Evolutionary conservation across 1,140 invertebrate species (phyloP), one percentile per base, ranked within the genome.

Genomic region (Trialeurodes vaporariorum): DNA sequence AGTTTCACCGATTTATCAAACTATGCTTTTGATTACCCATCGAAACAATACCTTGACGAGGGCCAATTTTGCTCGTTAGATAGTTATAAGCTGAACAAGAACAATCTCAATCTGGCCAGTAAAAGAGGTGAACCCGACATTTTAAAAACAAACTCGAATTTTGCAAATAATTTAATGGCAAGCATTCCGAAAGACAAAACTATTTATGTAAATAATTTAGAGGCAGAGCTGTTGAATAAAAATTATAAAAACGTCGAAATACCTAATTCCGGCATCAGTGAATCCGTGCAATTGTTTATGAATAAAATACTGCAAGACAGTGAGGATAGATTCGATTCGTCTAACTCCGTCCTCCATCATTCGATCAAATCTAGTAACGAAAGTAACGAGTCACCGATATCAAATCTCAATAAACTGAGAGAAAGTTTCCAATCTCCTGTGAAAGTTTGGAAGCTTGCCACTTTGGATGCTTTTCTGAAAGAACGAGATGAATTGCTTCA

Each of bases 381-480:
- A 49, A 9, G 5, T 9, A 17, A 49, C 5, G 34, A 49, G 17
- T 9, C 34, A 9, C 17, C 34, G 5, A 17, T 17, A 5, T 5
- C 17, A 49, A 49, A 49, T 49, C 34, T 49, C 17, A 17, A 49
- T 49, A 49, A 49, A 17, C 23, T 65, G 27, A 22, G 49, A 58
- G 64, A 65, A 13, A 40, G 64, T 65, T 49, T 65, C 13, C 27
- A 65, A n/a, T 22, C 27, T 22, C 64, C 64, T n/a, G 25, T 40
- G n/a, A 27, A 27, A 21, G 17, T 65, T 27, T 65, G 64, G 64
- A 65, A 65, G 23, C 27, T 65, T 2, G 64, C 64, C 2, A 65
- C 64, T 21, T 58, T 65, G 24, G 64, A 65, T 34, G 27, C 64
- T 23, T 65, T 65, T 40, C 24, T 65, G 23, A 49, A 65, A 24